Base-by-base conservation (phyloP, 2,113 vertebrate species). In the Andinoacara biseriatus region DNA sequence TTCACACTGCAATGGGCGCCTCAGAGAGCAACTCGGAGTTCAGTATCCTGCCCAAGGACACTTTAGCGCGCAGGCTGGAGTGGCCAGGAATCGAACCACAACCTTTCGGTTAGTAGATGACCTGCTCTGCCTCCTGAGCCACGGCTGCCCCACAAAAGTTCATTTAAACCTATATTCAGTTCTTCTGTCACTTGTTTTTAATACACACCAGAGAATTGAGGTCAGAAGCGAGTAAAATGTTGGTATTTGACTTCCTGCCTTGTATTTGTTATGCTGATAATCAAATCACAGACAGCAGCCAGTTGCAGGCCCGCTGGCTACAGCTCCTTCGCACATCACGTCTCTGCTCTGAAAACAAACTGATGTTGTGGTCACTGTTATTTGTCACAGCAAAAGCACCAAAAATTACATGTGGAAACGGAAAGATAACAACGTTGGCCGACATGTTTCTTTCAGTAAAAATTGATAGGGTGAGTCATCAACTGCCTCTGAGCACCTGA, bases 321-420 rank as follows among this genome's bases (percentile, higher is more conserved):
- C 54, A 46, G 57, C 74, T 31, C 54, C 59, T 56, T 74, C 40
- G 77, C 90, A 78, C 85, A 91, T 87, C 89, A 92, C 90, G 88
- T 84, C 86, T 80, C 89, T 92, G 69, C 80, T 86, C 54, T 69
- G 57, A 90, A 92, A 89, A 86, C 67, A 88, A 86, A 89, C 46
- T 22, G 80, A 81, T 87, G 78, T 80, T 87, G 80, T 79, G 58
- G 59, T 58, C 69, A 74, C 76, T 89, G 86, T 76, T 80, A 84
- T 82, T 80, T 58, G 29, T 92, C 85, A 92, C 43, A 78, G 61
- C 61, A 82, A 67, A 62, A 76, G 24, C 65, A 65, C 43, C 78
- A 58, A 80, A 72, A 26, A 49, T 1, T 9, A 56, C 31, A 81
- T 29, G 24, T 31, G 56, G 60, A 69, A 78, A 63, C 65, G 14